Conservation (phyloP, 37 sponge, comb jelly and placozoan genomes). For the Corticium candelabrum region DNA sequence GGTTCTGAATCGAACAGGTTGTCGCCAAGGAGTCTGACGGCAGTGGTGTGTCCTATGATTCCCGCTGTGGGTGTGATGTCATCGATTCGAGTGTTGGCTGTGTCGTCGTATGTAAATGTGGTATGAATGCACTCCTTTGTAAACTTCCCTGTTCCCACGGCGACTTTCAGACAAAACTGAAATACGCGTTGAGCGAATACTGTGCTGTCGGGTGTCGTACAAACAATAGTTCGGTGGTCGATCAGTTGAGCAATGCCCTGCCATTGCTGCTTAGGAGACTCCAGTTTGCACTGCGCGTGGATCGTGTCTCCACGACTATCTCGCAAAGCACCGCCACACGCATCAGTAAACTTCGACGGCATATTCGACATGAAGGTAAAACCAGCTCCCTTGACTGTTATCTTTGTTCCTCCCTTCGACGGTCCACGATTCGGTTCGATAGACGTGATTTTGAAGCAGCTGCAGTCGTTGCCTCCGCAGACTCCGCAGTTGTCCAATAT, state of each 20-base stretch:
- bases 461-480: slow-evolving; percentile 77
- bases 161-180: slow-evolving; percentile 24
- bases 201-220: slow-evolving; percentile 12
- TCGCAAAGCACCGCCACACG: not conserved
- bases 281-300: not conserved
- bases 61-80: slow-evolving; percentile 11
- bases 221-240: slow-evolving; percentile 41
- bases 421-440: slow-evolving; percentile 46
- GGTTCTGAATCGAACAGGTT: slow-evolving; percentile 28
- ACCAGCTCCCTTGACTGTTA: slow-evolving; percentile 61
- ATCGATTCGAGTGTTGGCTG: not conserved
- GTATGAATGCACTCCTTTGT: slow-evolving; percentile 20
- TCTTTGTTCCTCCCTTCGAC: slow-evolving; percentile 34
- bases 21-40: slow-evolving; percentile 30
- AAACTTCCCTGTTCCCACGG: slow-evolving; percentile 38
- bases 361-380: slow-evolving; percentile 11
- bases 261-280: not conserved
- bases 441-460: slow-evolving; percentile 39
- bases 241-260: slow-evolving; percentile 6
- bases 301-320: not conserved
- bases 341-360: not conserved
- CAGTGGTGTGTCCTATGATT: not conserved
- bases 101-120: slow-evolving; percentile 30
- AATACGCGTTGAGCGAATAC: no score
- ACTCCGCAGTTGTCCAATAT: slow-evolving; percentile 58